Conservation (phyloP, 2,797 vertebrate species). For the Squalus acanthias region DNA sequence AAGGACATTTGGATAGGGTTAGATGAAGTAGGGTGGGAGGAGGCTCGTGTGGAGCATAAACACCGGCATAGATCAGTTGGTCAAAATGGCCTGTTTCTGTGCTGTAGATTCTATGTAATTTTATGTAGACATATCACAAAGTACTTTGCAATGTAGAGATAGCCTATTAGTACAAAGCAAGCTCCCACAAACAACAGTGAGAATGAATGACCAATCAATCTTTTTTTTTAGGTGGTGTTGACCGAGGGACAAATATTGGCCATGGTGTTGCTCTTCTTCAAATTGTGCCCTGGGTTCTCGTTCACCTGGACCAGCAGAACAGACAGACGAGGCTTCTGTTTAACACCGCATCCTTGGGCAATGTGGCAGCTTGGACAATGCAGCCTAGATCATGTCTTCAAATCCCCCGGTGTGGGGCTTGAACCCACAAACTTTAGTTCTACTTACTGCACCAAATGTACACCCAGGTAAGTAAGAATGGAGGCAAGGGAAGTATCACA, state of each 20-base stretch:
- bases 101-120: background rate
- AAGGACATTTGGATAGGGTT: background rate
- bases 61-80: background rate
- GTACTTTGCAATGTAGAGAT: background rate
- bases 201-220: background rate
- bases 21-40: background rate
- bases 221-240: background rate
- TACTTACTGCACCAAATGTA: background rate
- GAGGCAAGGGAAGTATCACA: background rate
- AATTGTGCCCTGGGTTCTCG: background rate
- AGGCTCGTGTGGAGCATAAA: background rate
- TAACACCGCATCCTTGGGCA: background rate
- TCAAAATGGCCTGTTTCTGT: background rate
- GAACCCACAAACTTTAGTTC: background rate
- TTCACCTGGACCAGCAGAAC: background rate
- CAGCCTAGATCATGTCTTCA: background rate
- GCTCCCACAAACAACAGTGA: background rate
- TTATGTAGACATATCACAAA: background rate
- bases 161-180: background rate
- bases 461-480: background rate
- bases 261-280: background rate
- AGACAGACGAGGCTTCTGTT: background rate
- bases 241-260: background rate
- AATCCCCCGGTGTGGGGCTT: background rate
- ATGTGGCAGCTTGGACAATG: background rate